phyloP scores from a whole-genome alignment of 2,888 invertebrate species.

The Macrophya alboannulata region DNA sequence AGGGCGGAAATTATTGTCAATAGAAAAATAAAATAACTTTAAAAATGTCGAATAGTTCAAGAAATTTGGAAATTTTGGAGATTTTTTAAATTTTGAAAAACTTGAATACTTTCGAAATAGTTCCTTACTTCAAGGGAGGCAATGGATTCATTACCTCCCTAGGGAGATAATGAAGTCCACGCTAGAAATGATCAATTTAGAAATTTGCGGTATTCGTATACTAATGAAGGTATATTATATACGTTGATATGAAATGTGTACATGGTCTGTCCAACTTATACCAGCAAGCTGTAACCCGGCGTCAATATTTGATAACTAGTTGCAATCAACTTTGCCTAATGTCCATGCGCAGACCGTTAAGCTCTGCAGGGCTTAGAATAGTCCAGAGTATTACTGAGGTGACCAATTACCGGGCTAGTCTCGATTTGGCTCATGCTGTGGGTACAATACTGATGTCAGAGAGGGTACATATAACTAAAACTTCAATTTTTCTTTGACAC shows the following conservation, averaged over 20 bases:
- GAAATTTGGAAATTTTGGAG: too few species aligned
- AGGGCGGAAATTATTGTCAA: too few species aligned
- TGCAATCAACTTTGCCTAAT: constrained; percentile 26
- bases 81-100: too few species aligned
- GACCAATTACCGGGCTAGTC: neutral
- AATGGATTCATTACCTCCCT: too few species aligned
- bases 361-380: neutral
- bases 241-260: neutral
- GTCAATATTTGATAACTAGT: constrained; percentile 34
- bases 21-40: too few species aligned
- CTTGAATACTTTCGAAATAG: too few species aligned
- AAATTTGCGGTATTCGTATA: neutral
- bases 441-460: neutral
- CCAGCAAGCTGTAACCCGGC: constrained; percentile 23
- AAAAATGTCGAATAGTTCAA: too few species aligned
- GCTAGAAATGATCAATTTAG: too few species aligned
- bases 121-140: too few species aligned
- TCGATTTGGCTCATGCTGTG: neutral
- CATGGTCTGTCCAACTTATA: neutral
- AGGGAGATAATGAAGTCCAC: too few species aligned
- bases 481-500: neutral
- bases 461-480: neutral
- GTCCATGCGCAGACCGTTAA: neutral
- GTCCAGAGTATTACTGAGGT: constrained; percentile 8
- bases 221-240: neutral